Evolutionary conservation across 2,113 vertebrate genomes (phyloP).

Genomic region (Myocastor coypus): DNA sequence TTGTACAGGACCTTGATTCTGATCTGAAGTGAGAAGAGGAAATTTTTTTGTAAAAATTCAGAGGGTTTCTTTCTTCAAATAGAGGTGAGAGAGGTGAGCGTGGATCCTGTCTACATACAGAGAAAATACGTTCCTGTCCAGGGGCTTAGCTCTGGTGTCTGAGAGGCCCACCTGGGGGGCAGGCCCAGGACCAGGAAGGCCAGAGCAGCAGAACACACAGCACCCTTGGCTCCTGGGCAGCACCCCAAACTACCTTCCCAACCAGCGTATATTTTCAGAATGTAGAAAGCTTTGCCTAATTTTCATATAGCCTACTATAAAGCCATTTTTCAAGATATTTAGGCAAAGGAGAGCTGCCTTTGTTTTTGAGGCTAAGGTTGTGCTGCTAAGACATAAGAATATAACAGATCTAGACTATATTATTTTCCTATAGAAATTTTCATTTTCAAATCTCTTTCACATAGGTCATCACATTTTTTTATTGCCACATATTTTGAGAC

Average conservation of each 20-base stretch:
- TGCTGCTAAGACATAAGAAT: not conserved
- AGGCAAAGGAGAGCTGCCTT: not conserved
- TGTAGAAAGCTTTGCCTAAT: slow-evolving; percentile 58
- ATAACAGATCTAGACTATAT: not conserved
- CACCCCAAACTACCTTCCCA: slow-evolving; percentile 61
- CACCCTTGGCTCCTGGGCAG: slow-evolving; percentile 52
- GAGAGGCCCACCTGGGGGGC: slow-evolving; percentile 35
- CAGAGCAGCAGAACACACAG: slow-evolving; percentile 32
- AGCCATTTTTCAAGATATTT: slow-evolving; percentile 24
- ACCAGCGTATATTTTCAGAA: slow-evolving; percentile 42
- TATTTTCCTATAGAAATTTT: slow-evolving; percentile 32
- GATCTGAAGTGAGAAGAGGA: slow-evolving; percentile 18
- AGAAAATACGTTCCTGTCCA: slow-evolving; percentile 50
- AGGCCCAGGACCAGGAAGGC: slow-evolving; percentile 34
- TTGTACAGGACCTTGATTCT: not conserved
- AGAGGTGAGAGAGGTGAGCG: slow-evolving; percentile 21
- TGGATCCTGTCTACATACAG: not conserved
- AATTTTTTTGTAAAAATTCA: slow-evolving; percentile 37
- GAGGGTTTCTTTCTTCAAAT: slow-evolving; percentile 17
- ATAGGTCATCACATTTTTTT: slow-evolving; percentile 11
- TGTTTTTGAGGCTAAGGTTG: not conserved
- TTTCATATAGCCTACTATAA: slow-evolving; percentile 9
- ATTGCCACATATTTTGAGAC: not conserved
- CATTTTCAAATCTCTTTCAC: slow-evolving; percentile 44
- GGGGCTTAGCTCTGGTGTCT: slow-evolving; percentile 20